Base-by-base conservation (phyloP, 2,797 vertebrate species). In the Clarias platycephalus region DNA sequence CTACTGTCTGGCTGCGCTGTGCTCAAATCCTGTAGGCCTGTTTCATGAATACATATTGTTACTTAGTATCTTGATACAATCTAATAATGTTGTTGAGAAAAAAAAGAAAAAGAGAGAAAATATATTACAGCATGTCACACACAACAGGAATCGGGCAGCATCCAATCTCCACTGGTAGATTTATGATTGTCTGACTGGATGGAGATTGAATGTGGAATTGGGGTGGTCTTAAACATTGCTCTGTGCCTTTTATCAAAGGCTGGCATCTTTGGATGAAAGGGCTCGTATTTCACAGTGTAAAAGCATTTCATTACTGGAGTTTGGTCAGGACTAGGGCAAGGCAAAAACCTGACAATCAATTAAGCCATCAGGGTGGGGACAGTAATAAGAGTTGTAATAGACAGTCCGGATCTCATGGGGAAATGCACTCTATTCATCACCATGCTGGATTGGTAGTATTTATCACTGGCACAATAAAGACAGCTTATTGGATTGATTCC, bases 371-470 rank as follows among this genome's bases (percentile, higher is more conserved):
- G 85, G 80, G 88, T 84, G 88, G 74, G 75, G 77, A 71, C 89
- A 63, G 88, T 92, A 93, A 93, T 90, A 91, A 93, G 91, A 90
- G 83, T 20, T 89, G 88, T 92, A 91, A 93, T 92, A 89, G 86
- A 90, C 88, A 81, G 87, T 89, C 85, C 75, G 15, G 18, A 81
- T 89, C 92, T 90, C 89, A 79, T 49, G 60, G 88, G 89, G 91
- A 92, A 78, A 84, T n/a, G 86, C 82, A 71, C 90, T 89, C 81
- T 87, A 93, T 94, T 93, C 90, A 93, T 94, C 92, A 91, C 90
- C 76, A 26, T n/a, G 87, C 87, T 89, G 86, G 16, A 89, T 89
- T 89, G 91, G 86, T 82, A 89, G 89, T 90, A 91, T 93, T 92
- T 86, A 92, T 94, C 92, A 91, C 87, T 57, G 78, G 85, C 88